Percentiles rank a stretch among this genome's conserved stretches.
These are phyloP conservation scores for Metopolophium dirhodum DNA, from an alignment of 1,140 invertebrate genomes.

Conservation along the genomic window DNA sequence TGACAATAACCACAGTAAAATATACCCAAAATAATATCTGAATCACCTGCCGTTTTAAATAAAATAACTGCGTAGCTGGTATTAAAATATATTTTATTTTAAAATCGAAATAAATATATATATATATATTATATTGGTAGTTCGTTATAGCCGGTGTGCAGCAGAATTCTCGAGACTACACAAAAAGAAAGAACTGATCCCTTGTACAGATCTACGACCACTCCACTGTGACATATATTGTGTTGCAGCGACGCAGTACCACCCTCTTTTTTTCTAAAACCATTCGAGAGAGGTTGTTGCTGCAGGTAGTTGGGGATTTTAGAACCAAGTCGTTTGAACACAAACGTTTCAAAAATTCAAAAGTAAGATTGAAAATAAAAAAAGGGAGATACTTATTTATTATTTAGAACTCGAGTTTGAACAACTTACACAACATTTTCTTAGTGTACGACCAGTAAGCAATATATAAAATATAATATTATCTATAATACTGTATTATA, in stretches of 20 bases:
- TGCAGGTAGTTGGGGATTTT: neutral
- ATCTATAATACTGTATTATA: neutral
- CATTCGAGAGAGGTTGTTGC: neutral
- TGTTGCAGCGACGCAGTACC: neutral
- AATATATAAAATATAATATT: neutral
- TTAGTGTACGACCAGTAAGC: neutral
- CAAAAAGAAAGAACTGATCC: neutral
- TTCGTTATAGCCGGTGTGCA: neutral
- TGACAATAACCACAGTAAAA: neutral
- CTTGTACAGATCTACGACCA: neutral
- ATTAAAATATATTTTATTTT: neutral
- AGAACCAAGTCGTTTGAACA: neutral
- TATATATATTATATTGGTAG: neutral
- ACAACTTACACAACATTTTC: neutral
- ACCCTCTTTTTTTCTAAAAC: slow-evolving; percentile 2
- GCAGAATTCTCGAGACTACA: neutral
- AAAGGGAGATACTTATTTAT: neutral
- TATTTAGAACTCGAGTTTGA: neutral
- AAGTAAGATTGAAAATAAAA: neutral
- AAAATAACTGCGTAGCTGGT: neutral
- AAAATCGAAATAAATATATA: neutral
- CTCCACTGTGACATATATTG: neutral
- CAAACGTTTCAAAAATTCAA: neutral
- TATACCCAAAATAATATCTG: neutral
- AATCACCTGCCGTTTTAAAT: neutral